phyloP scores from a whole-genome alignment of 2,888 invertebrate species.

The Oligia fasciuncula region DNA sequence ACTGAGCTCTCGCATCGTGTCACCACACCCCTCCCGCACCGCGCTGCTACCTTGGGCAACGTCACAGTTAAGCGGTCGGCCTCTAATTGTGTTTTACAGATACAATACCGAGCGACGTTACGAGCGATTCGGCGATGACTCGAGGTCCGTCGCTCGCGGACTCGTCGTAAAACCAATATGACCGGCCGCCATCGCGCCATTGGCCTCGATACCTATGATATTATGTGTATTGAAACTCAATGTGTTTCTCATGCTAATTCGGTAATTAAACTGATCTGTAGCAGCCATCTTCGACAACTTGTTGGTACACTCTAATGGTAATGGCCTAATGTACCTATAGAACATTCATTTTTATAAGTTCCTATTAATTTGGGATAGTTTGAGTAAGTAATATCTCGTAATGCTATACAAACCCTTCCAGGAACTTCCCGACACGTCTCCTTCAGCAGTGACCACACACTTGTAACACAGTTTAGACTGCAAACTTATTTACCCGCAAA shows the following conservation, averaged over 20 bases:
- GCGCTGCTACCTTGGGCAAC: too few relatives aligned
- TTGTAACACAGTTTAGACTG: neutral
- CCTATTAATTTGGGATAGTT: too few relatives aligned
- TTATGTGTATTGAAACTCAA: constrained; percentile 2
- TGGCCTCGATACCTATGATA: constrained; percentile 13
- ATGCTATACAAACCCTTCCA: constrained; percentile 19
- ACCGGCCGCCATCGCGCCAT: constrained; percentile 30
- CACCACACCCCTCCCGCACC: too few relatives aligned
- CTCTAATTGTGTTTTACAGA: constrained; percentile 5
- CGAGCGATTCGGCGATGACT: neutral
- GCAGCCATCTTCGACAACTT: neutral
- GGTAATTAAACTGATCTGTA: constrained; percentile 10
- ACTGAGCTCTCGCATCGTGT: too few relatives aligned
- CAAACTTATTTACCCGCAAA: neutral
- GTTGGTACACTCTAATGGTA: neutral
- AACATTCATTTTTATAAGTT: neutral
- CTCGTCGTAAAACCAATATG: constrained; percentile 28
- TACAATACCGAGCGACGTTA: neutral
- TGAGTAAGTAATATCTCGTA: neutral
- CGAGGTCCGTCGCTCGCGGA: neutral
- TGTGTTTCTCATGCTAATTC: constrained; percentile 37
- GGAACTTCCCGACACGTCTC: neutral
- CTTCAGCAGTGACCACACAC: constrained; percentile 10
- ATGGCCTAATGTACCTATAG: neutral
- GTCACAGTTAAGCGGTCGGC: too few relatives aligned